A percentile compares a stretch with the other conserved stretches of the same genome.
Conservation (phyloP, 2,113 vertebrate species). For the Stomatorhinus ivindoensis region DNA sequence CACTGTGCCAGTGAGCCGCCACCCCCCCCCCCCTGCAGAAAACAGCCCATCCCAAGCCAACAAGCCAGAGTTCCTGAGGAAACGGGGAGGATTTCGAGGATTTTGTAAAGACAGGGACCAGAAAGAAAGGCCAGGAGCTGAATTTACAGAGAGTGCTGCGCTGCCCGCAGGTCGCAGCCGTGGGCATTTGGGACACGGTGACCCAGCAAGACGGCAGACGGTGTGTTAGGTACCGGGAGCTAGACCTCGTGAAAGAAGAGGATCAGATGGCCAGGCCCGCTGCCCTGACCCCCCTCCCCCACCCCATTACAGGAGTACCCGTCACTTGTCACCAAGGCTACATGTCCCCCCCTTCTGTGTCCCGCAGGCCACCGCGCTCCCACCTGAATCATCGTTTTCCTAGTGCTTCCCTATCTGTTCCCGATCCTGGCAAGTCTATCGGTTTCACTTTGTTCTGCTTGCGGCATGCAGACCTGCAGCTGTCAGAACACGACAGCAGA, state of each 20-base stretch:
- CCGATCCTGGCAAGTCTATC: background rate
- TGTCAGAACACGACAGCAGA: background rate
- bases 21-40: background rate
- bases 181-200: slow-evolving; percentile 33
- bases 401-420: background rate
- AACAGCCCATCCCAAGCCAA: background rate
- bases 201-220: slow-evolving; percentile 30
- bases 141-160: background rate
- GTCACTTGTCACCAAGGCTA: background rate
- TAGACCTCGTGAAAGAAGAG: slow-evolving; percentile 13
- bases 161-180: background rate
- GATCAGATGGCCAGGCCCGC: slow-evolving; percentile 20
- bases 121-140: background rate
- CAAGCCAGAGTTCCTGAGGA: background rate
- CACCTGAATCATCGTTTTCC: background rate
- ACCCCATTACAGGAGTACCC: background rate
- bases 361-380: background rate
- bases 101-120: background rate
- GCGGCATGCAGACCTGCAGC: background rate
- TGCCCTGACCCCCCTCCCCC: background rate
- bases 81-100: background rate
- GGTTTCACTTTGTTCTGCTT: background rate
- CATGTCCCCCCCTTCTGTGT: background rate
- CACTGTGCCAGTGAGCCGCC: background rate
- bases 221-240: slow-evolving; percentile 44